Conservation (phyloP, 2,888 invertebrate species). For the Epistrophe eligans region DNA sequence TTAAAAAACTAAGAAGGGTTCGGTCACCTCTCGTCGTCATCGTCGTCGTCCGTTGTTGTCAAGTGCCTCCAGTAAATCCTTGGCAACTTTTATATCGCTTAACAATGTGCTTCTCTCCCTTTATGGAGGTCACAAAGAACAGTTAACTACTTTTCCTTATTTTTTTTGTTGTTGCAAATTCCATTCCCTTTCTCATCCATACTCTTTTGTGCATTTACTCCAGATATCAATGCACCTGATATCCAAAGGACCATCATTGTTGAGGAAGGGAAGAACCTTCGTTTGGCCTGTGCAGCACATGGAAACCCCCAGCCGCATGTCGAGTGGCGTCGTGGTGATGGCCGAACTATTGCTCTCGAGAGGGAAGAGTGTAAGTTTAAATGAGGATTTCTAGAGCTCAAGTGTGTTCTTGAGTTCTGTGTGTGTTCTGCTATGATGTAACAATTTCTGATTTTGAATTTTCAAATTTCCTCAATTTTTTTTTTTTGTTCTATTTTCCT, state of each 20-base stretch:
- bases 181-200: background rate
- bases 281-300: constrained; percentile 92
- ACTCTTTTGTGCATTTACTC: constrained; percentile 18
- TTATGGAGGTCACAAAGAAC: constrained; percentile 42
- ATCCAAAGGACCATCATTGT: constrained; percentile 87
- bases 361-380: constrained; percentile 86
- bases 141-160: constrained; percentile 41
- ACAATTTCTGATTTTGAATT: constrained; percentile 60
- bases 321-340: constrained; percentile 90
- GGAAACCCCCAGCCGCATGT: constrained; percentile 91
- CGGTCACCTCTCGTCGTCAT: background rate
- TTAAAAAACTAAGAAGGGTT: constrained; percentile 54
- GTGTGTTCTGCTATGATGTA: constrained; percentile 34
- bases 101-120: constrained; percentile 54
- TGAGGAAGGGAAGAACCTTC: constrained; percentile 91
- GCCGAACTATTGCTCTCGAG: constrained; percentile 86
- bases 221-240: constrained; percentile 81
- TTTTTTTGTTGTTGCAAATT: constrained; percentile 28
- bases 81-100: constrained; percentile 61
- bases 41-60: constrained; percentile 12
- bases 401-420: constrained; percentile 34
- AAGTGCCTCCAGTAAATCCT: constrained; percentile 49
- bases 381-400: constrained; percentile 46
- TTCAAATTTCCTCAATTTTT: constrained; percentile 27
- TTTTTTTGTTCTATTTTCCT: background rate